Conservation (phyloP, 2,113 vertebrate species). For the Anas platyrhynchos region DNA sequence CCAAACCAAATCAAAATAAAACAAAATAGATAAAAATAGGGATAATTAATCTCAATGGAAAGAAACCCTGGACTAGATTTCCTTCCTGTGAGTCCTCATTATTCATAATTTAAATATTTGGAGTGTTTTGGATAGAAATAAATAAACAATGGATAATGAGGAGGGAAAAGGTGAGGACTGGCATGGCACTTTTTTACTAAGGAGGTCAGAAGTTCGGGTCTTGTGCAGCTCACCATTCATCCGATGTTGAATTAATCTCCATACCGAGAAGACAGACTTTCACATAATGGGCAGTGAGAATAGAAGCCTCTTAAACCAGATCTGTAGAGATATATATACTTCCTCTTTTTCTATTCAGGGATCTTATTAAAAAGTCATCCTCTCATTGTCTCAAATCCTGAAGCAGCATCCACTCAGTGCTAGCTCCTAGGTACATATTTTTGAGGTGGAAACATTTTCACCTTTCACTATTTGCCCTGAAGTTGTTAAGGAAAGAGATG, state of each 20-base stretch:
- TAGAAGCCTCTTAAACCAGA: neutral
- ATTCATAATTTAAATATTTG: conserved; percentile 64
- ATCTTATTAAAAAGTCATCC: neutral
- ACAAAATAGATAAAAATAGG: neutral
- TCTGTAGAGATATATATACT: neutral
- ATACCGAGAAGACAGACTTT: neutral
- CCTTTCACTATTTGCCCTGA: neutral
- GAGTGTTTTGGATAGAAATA: neutral
- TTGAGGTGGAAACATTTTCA: neutral
- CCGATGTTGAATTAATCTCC: neutral
- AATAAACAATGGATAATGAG: neutral
- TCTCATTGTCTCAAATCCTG: neutral
- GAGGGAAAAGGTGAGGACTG: neutral
- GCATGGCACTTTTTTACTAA: neutral
- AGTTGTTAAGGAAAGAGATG: neutral
- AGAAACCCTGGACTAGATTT: conserved; percentile 42
- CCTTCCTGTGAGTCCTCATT: conserved; percentile 35
- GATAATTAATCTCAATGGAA: conserved; percentile 61
- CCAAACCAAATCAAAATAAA: neutral
- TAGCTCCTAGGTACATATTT: neutral
- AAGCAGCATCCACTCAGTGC: neutral
- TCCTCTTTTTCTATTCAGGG: neutral
- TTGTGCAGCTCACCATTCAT: neutral
- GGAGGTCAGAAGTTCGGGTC: neutral
- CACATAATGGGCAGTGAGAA: neutral